phyloP scores from a whole-genome alignment of 2,797 vertebrate species.

The Zenarchopterus dispar region DNA sequence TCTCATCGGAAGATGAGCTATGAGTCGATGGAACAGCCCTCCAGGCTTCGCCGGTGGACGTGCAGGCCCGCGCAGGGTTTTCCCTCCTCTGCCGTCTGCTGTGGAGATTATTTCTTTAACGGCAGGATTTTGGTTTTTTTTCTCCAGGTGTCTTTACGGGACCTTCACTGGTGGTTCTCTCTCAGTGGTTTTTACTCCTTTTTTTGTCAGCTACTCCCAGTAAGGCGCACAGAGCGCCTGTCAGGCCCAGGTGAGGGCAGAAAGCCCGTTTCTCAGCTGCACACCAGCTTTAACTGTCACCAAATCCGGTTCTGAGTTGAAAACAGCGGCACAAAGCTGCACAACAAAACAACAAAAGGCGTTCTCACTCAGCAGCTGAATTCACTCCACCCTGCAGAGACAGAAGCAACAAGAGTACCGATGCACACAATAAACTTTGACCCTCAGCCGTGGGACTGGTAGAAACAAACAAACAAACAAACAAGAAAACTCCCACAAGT shows the following conservation, averaged over 20 bases:
- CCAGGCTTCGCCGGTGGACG: slow-evolving; percentile 35
- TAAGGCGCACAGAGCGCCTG: not conserved
- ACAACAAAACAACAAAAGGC: not conserved
- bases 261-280: not conserved
- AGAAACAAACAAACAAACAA: not conserved
- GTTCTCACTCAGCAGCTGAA: not conserved
- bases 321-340: not conserved
- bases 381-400: too few species aligned
- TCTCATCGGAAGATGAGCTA: slow-evolving; percentile 39
- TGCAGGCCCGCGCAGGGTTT: slow-evolving; percentile 45
- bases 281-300: not conserved
- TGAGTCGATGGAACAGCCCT: slow-evolving; percentile 53
- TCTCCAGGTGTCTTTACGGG: not conserved
- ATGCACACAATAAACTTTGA: slow-evolving; percentile 9
- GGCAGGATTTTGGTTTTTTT: not conserved
- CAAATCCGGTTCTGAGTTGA: not conserved
- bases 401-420: not conserved
- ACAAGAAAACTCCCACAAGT: too few species aligned
- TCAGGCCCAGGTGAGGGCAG: not conserved
- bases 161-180: not conserved
- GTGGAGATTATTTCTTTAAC: not conserved
- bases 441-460: not conserved
- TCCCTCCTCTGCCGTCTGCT: not conserved
- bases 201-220: not conserved
- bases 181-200: too few species aligned